Conservation (phyloP, 2,113 vertebrate species). For the Aix galericulata region DNA sequence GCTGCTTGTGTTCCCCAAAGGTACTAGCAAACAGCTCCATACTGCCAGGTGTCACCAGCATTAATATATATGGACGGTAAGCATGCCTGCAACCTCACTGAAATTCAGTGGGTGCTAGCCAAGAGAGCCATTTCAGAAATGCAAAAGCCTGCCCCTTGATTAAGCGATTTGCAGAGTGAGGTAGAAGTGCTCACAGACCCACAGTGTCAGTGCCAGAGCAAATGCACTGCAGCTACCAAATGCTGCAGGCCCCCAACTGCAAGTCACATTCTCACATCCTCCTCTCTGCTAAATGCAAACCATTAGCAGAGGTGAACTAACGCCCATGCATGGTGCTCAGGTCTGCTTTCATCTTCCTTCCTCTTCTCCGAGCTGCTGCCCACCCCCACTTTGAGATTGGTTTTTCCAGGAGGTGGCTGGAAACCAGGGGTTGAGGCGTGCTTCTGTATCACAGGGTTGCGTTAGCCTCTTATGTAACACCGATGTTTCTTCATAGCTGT, state of each 20-base stretch:
- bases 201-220: not conserved
- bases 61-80: not conserved
- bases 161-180: not conserved
- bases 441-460: rapidly evolving
- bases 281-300: not conserved
- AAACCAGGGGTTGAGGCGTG: rapidly evolving
- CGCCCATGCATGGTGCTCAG: rapidly evolving
- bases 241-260: rapidly evolving
- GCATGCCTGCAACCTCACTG: not conserved
- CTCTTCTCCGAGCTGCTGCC: not conserved
- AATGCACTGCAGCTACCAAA: not conserved
- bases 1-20: not conserved
- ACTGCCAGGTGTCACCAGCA: not conserved
- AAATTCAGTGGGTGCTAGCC: not conserved
- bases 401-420: not conserved
- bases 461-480: not conserved
- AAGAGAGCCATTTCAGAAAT: not conserved
- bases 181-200: not conserved
- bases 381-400: not conserved
- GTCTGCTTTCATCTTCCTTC: not conserved
- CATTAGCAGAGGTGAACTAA: not conserved
- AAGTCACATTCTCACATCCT: not conserved
- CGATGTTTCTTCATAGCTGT: not conserved
- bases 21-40: not conserved
- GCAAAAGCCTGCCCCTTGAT: not conserved